phyloP scores from a whole-genome alignment of 2,797 vertebrate species.

The Alfaro cultratus region DNA sequence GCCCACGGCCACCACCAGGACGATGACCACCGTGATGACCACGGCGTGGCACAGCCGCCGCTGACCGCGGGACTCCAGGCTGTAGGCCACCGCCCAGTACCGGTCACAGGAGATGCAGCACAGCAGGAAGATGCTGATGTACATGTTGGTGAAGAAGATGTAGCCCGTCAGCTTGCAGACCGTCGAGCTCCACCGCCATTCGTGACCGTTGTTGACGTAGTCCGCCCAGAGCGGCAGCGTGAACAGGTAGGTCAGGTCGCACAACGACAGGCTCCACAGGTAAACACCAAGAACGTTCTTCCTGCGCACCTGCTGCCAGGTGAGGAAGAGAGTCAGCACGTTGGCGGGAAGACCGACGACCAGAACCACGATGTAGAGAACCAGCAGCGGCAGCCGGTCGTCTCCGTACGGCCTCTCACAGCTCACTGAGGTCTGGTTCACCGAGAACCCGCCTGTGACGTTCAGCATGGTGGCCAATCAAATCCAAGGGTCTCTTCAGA shows the following conservation, averaged over 20 bases:
- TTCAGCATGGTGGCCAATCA: constrained; percentile 44
- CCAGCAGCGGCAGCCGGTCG: constrained; percentile 68
- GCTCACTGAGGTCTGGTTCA: accelerated
- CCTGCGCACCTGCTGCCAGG: constrained; percentile 77
- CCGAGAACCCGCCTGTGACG: background rate
- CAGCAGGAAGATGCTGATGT: constrained; percentile 90
- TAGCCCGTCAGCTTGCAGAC: constrained; percentile 83
- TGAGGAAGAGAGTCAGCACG: constrained; percentile 81
- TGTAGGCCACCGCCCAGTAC: constrained; percentile 83
- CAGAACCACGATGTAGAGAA: constrained; percentile 83
- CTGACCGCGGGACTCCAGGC: constrained; percentile 81
- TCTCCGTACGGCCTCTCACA: constrained; percentile 68
- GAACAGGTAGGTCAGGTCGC: constrained; percentile 87
- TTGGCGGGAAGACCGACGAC: constrained; percentile 86
- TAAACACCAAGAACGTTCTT: constrained; percentile 86
- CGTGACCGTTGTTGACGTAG: constrained; percentile 77
- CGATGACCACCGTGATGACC: constrained; percentile 48
- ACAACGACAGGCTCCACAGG: constrained; percentile 86
- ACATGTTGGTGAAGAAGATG: constrained; percentile 94
- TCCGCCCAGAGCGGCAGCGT: constrained; percentile 88
- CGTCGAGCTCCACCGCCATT: constrained; percentile 70
- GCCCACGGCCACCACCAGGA: constrained; percentile 63
- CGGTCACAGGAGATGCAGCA: constrained; percentile 91
- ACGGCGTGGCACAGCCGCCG: constrained; percentile 73
- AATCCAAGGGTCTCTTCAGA: background rate